Percentiles rank a stretch among this genome's conserved stretches.
These are phyloP conservation scores for Formica exsecta DNA, from an alignment of 1,140 invertebrate species.

Conservation along the genomic window DNA sequence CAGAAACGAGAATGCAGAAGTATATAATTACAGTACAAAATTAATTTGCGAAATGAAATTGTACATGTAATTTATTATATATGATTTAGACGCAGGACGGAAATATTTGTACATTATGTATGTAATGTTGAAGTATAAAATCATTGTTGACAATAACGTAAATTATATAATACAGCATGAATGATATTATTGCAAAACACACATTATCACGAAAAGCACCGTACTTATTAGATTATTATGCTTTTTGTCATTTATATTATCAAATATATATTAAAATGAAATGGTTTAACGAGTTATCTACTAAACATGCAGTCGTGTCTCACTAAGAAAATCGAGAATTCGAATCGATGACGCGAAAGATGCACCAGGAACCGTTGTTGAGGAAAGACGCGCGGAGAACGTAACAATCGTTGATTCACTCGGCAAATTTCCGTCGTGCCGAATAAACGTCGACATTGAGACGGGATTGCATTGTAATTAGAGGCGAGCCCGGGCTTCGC, in stretches of 20 bases:
- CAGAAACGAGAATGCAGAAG: conserved; percentile 11
- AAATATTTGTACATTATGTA: neutral
- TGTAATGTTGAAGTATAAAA: neutral
- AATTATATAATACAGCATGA: neutral
- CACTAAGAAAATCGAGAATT: neutral
- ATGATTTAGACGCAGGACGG: neutral
- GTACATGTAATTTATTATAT: too few relatives aligned
- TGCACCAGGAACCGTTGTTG: neutral
- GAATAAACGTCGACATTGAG: conserved; percentile 71
- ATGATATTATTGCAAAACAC: neutral
- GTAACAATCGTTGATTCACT: conserved; percentile 62
- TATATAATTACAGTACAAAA: conserved; percentile 14
- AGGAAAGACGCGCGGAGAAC: neutral
- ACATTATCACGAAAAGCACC: neutral
- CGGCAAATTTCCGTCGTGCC: conserved; percentile 65
- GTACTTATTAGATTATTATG: neutral
- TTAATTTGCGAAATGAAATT: neutral
- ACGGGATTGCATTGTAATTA: conserved; percentile 72
- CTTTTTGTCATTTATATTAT: neutral
- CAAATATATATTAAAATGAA: neutral
- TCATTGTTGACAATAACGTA: neutral
- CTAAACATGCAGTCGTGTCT: neutral
- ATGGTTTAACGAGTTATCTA: neutral
- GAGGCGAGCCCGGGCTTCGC: conserved; percentile 63
- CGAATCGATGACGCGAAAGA: neutral